Evolutionary conservation across 2,113 vertebrate species (phyloP), one percentile per base, ranked within the genome.

Genomic region (Calypte anna): DNA sequence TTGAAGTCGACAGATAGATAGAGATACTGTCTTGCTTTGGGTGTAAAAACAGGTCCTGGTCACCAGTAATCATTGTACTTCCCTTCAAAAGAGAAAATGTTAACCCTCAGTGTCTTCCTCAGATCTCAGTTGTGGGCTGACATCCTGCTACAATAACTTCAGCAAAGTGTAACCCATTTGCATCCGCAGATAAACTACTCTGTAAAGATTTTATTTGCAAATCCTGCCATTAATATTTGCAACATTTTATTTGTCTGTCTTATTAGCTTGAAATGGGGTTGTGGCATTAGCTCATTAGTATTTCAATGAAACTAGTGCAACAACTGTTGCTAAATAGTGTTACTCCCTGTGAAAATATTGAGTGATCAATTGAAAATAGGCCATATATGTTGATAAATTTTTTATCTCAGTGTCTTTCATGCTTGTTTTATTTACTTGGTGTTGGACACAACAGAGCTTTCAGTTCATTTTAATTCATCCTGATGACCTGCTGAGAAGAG

Each of bases 281-380:
- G 36, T 74, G 67, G 13, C 77, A 59, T 90, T 64, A 81, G 53
- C 61, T 81, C 10, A 8, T 75, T 44, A 62, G 69, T 73, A 43
- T 91, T 91, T 72, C 58, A 66, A 31, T 87, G 89, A 79, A 79
- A 93, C 64, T 79, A 88, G 53, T 59, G 73, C 33, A 78, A 63
- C 82, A 88, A 86, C 73, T 94, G 58, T 86, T 89, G 50, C 74
- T 92, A 76, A 93, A 79, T 73, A 89, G 30, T 62, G 70, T 86
- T 91, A 58, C 77, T 91, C 53, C 86, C 19, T 0, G 0, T 95
- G 94, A 69, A 66, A 76, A 30, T 91, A 55, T 84, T 93, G 74
- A 82, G 64, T 64, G 59, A 69, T 57, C 7, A 3, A 63, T 72
- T 79, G 62, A 87, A 93, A 93, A 79, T 64, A 70, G 44, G 43